A percentile compares a stretch with the other conserved stretches of the same genome.
Evolutionary conservation across 2,888 invertebrate genomes (phyloP).

Genomic region (Callinectes sapidus): DNA sequence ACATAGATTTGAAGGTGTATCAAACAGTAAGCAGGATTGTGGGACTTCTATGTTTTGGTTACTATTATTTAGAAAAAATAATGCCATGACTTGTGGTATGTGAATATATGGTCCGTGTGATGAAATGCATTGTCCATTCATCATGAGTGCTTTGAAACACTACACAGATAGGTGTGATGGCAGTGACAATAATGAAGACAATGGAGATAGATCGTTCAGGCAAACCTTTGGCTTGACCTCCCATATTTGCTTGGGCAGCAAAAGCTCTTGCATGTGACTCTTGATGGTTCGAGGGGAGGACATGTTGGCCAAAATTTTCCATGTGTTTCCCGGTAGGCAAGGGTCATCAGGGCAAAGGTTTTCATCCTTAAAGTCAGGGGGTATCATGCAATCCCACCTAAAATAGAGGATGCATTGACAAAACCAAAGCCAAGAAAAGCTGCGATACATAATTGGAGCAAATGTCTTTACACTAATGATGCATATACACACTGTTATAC

Average conservation of each 20-base stretch:
- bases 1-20: too few relatives aligned
- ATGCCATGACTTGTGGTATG: too few relatives aligned
- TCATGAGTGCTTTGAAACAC: too few relatives aligned
- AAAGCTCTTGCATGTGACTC: slow-evolving; percentile 57
- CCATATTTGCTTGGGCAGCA: slow-evolving; percentile 63
- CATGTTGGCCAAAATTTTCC: slow-evolving; percentile 48
- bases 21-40: too few relatives aligned
- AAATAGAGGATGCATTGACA: background rate
- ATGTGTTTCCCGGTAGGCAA: slow-evolving; percentile 57
- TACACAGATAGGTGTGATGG: background rate
- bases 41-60: too few relatives aligned
- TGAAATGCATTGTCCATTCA: too few relatives aligned
- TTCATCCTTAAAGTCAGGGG: background rate
- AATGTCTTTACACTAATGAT: background rate
- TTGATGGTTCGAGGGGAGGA: slow-evolving; percentile 66
- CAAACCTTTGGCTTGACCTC: slow-evolving; percentile 66
- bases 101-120: too few relatives aligned
- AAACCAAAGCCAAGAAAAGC: background rate
- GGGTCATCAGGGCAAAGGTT: slow-evolving; percentile 40
- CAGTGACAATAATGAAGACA: background rate
- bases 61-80: too few relatives aligned
- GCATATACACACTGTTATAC: background rate
- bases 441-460: background rate
- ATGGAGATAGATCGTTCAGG: background rate
- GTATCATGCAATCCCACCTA: slow-evolving; percentile 59